Conservation (phyloP, 2,797 vertebrate genomes). For the Trematomus bernacchii region DNA sequence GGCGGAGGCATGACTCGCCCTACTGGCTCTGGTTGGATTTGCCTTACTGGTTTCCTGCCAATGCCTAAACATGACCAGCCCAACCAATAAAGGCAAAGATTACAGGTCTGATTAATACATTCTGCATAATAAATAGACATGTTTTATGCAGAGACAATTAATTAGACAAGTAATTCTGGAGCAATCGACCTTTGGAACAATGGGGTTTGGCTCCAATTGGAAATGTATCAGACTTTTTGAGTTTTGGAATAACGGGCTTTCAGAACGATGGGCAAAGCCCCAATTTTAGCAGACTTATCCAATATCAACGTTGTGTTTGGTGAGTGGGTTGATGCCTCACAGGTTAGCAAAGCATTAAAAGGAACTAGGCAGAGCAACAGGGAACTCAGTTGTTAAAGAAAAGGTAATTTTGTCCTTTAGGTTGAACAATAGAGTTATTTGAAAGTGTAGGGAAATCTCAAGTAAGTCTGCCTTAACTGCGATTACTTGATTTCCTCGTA, state of each 20-base stretch:
- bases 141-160: too few relatives aligned
- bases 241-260: too few relatives aligned
- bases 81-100: neutral
- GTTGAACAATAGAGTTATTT: neutral
- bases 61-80: neutral
- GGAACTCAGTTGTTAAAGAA: neutral
- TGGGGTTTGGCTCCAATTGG: too few relatives aligned
- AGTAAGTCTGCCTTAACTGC: slow-evolving; percentile 32
- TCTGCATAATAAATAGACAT: too few relatives aligned
- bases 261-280: too few relatives aligned
- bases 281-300: slow-evolving; percentile 28
- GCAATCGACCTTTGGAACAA: too few relatives aligned
- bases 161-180: too few relatives aligned
- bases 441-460: neutral
- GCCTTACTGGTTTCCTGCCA: neutral
- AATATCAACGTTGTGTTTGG: slow-evolving; percentile 40
- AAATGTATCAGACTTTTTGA: too few relatives aligned
- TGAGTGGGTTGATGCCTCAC: slow-evolving; percentile 30
- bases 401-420: neutral
- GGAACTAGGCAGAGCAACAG: neutral
- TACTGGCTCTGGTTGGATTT: neutral
- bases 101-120: too few relatives aligned
- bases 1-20: neutral
- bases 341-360: neutral
- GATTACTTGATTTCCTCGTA: slow-evolving; percentile 26